These are phyloP conservation scores for Arctopsyche grandis DNA, from an alignment of 1,140 invertebrate species.

Conservation along the genomic window DNA sequence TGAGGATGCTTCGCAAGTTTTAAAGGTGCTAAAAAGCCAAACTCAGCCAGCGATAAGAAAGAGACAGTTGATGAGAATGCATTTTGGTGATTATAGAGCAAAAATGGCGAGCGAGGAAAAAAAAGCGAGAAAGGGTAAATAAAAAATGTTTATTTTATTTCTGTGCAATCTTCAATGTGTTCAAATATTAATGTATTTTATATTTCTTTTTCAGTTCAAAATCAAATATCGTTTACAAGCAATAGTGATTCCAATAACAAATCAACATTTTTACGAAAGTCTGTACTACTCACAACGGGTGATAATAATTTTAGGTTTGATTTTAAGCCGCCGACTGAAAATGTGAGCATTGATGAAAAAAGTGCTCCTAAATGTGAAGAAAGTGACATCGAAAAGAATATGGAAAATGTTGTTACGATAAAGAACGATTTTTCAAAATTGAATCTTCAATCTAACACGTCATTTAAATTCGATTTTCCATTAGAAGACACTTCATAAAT, in stretches of 20 bases:
- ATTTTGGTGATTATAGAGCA: slow-evolving; percentile 77
- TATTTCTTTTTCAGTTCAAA: slow-evolving; percentile 37
- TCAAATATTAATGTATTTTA: neutral
- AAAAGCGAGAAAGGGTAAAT: slow-evolving; percentile 65
- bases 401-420: slow-evolving; percentile 1
- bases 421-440: neutral
- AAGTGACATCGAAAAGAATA: neutral
- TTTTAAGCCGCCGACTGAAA: slow-evolving; percentile 57
- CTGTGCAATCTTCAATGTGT: neutral
- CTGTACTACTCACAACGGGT: slow-evolving; percentile 57
- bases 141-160: slow-evolving; percentile 14
- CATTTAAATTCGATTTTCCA: slow-evolving; percentile 19
- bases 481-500: neutral
- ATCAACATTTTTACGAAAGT: slow-evolving; percentile 69
- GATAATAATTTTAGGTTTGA: slow-evolving; percentile 67
- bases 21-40: slow-evolving; percentile 74
- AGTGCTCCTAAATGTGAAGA: neutral
- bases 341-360: neutral
- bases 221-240: slow-evolving; percentile 63
- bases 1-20: slow-evolving; percentile 70
- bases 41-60: slow-evolving; percentile 75
- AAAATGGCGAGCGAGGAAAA: slow-evolving; percentile 81
- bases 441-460: neutral
- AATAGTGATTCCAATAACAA: slow-evolving; percentile 61
- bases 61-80: slow-evolving; percentile 76